Evolutionary conservation across 2,888 invertebrate genomes (phyloP), one percentile per base, ranked within the genome.

Genomic region (Cyclophora punctaria): DNA sequence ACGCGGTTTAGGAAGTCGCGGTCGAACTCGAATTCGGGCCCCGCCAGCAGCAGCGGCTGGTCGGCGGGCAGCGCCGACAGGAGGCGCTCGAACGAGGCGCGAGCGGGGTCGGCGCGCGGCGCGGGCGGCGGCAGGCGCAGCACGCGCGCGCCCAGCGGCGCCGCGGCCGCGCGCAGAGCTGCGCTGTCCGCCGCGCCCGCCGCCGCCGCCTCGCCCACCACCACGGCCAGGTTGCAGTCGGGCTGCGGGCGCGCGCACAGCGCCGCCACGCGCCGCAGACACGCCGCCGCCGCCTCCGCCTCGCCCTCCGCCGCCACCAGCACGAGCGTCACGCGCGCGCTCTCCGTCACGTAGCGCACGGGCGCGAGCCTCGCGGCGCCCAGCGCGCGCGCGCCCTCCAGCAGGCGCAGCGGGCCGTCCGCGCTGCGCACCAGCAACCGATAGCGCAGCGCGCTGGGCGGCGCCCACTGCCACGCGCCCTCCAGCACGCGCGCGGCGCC

Each of bases 301-400:
- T 2, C 75, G 47, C 34, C 84, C 80, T 34, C 35, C 50, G 51
- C 43, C 65, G 64, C 3, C 0, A 94, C 93, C 57, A 98, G 79
- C 61, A 98, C 80, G 58, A 98, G 87, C 52, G 93, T 92, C 3
- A 98, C 91, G 59, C 95, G 90, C 4, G 94, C 93, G 78, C 94
- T 96, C 90, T 99, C 98, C 0, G 98, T 98, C 1, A 98, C 98
- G 83, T 98, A 98, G 0, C 98, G 98, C 74, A 97, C 95, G 2
- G 95, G 94, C 42, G 98, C 91, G 53, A 98, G 92, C 73, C 98
- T 96, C 5, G 97, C 95, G 53, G 93, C 92, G 7, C 96, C 96
- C 50, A 98, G 84, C 7, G 96, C 94, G 59, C 98, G 95, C 48
- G 93, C 92, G 43, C 95, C 91, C 84, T 97, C 93, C 60, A 97